Evolutionary conservation across 2,888 invertebrate species (phyloP), one percentile per base, ranked within the genome.

Genomic region (Nemotelus nigrinus): DNA sequence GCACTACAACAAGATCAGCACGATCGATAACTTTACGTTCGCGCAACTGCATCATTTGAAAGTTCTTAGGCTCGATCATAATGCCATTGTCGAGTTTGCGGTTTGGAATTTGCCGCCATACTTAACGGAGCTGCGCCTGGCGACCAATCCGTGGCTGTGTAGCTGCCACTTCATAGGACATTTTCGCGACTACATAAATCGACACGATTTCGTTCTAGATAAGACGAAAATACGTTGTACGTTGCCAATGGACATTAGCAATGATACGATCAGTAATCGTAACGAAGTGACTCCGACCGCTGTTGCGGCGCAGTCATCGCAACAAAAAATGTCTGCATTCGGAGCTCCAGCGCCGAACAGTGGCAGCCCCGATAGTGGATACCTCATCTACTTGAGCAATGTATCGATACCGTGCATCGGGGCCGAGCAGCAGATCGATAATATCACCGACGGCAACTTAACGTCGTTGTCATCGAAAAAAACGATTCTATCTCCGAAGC

Each of bases 11-110:
- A 90, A 92, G 85, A 92, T 97, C 83, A 90, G 91, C 82, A 92
- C 90, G 85, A 93, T 97, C 83, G 94, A 94, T 86, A 95, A 96
- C 86, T 90, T 92, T 83, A 96, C 96, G 81, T 97, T 97, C 86
- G 89, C 92, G 80, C 92, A 93, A 84, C 88, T 97, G 84, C 93
- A 93, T 86, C 92, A 94, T 85, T 89, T 97, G 85, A 94, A 96
- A 88, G 93, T 96, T 79, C 88, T 97, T 79, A 91, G 94, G 78
- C 88, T 97, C 83, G 95, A 96, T 87, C 93, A 94, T 83, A 97
- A 97, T 88, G 90, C 91, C 81, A 91, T 97, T 85, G 90, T 90
- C 83, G 91, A 91, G 77, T 96, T 96, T 85, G 92, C 94, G 81
- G 93, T 96, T 82, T 96, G 96, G 95, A 90, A 91, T 86, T 88